Evolutionary conservation across 2,888 invertebrate genomes (phyloP), one percentile per base, ranked within the genome.

Genomic region (Gymnocheta viridis): DNA sequence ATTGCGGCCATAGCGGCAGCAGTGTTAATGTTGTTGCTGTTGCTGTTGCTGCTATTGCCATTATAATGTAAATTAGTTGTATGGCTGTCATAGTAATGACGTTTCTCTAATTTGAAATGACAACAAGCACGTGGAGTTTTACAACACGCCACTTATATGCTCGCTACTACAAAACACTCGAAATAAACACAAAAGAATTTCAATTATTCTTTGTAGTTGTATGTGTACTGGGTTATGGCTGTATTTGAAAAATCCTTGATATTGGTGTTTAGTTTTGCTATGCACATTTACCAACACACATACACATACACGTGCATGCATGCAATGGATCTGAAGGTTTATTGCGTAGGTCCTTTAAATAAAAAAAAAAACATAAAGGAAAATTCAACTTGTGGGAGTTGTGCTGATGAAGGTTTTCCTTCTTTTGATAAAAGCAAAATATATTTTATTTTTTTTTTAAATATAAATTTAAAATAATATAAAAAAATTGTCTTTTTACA

Each of bases 191-290:
- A 38, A 51, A 78, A 51, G 69, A 47, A 69, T 70, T 70, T 49
- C 2, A 60, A 69, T 60, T 62, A 17, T 54, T 70, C 14, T 62
- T 10, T 69, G 54, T 12, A 14, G 74, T 76, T 51, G 22, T 24
- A 4, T 51, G 27, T 47, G 47, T 47, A 49, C 27, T 24, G 51
- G 19, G 19, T 44, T 74, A 22, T 76, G 35, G 14, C 19, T 77
- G 67, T 19, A 41, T 62, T 58, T 72, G 12, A 60, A 64, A 32
- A 56, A 82, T 70, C 81, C 74, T 82, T 82, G 81, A 76, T 82
- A 76, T 82, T 82, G 81, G 62, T 35, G 69, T 74, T 81, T 54
- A 54, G 51, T 74, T 81, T n/a, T 67, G 44, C 14, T 22, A 41
- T 54, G 49, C 27, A 66, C 22, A 56, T 27, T 62, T 44, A 22